phyloP scores from a whole-genome alignment of 2,888 invertebrate species.

The Leucoptera coffeella region DNA sequence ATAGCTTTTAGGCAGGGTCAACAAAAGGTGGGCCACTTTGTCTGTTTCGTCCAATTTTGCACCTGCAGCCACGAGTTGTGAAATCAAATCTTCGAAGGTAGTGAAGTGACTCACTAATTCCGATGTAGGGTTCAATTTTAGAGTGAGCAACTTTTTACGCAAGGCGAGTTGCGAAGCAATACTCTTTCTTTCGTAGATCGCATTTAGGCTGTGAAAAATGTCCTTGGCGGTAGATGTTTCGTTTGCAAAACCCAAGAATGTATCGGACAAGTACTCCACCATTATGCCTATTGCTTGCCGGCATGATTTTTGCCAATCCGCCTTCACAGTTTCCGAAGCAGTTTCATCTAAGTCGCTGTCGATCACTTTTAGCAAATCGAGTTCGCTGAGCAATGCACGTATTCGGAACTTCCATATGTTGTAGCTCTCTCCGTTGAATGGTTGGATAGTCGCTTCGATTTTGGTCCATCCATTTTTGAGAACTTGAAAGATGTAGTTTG shows the following conservation, averaged over 20 bases:
- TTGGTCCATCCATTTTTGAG: conserved; percentile 1
- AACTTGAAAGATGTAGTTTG: too few relatives aligned
- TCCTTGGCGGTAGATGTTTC: conserved; percentile 5
- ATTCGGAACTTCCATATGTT: conserved; percentile 10
- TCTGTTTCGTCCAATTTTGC: conserved; percentile 16
- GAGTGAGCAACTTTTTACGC: conserved; percentile 7
- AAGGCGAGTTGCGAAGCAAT: conserved; percentile 9
- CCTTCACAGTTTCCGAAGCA: neutral
- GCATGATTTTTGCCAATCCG: conserved; percentile 6
- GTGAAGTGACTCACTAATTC: conserved; percentile 10
- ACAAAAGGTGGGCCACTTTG: conserved; percentile 13
- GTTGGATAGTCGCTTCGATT: conserved; percentile 1
- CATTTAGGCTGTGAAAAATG: conserved; percentile 8
- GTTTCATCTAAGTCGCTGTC: conserved; percentile 5
- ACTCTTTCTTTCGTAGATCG: conserved; percentile 9
- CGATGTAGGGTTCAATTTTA: conserved; percentile 8
- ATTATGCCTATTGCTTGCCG: conserved; percentile 9
- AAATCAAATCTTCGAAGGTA: conserved; percentile 14
- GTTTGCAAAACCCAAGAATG: conserved; percentile 4
- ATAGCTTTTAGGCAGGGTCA: conserved; percentile 12
- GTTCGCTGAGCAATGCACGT: conserved; percentile 8
- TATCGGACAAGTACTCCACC: conserved; percentile 6
- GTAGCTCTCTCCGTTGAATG: conserved; percentile 8
- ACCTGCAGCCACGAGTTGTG: conserved; percentile 14
- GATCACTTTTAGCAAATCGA: conserved; percentile 10